Evolutionary conservation across 2,888 invertebrate genomes (phyloP), one percentile per base, ranked within the genome.

Genomic region (Ptychoptera albimana): DNA sequence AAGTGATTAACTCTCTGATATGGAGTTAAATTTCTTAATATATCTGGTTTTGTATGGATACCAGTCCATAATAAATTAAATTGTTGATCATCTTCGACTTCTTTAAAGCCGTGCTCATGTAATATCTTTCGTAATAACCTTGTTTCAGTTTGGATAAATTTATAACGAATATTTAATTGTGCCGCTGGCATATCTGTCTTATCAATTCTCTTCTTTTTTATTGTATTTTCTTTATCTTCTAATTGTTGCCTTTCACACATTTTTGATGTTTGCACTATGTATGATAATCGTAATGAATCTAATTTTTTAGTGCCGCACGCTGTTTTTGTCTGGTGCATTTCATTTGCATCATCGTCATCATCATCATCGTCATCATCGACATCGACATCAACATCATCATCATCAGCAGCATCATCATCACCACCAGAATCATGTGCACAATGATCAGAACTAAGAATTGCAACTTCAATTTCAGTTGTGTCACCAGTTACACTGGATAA

Each of bases 1-100:
- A 96, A 96, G 66, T 96, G 94, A 63, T 96, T 96, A 46, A 94
- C 85, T 57, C 92, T 75, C 66, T 96, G 96, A 63, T 89, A 85
- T n/a, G 85, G 77, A 39, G 80, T 74, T 53, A 93, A 65, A 40
- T 79, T 75, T 51, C 89, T 71, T 44, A 93, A 68, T 12, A 84
- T 77, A 55, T 91, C 89, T 23, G 92, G 87, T 61, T 92, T 92
- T 30, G 92, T 82, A 59, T 93, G 92, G 38, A 84, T 77, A 23
- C 92, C 92, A 31, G 91, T 87, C 94, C 94, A 94, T 43, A 93
- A 63, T 38, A 94, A 67, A 63, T 88, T 93, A 64, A 82, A 93
- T 58, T 79, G 77, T 23, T 72, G 68, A 58, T 83, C 83, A 45
- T 80, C 78, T 1, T 60, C 56, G 13, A 78, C 74, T 66, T 87